phyloP scores from a whole-genome alignment of 53 echinoderm and acorn worm species.

The Arbacia lixula region DNA sequence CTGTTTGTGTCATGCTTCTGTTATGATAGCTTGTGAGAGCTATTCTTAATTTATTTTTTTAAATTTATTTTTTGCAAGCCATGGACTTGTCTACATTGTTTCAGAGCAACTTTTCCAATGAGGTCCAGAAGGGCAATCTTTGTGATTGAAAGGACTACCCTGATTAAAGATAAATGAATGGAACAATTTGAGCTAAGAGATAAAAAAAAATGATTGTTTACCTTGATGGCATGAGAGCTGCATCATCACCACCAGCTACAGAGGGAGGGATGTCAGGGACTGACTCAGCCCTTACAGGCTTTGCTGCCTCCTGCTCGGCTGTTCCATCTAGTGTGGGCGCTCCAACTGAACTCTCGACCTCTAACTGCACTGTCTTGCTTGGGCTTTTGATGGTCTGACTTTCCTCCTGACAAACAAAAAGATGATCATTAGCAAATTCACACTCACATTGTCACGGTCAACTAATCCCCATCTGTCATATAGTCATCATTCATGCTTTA shows the following conservation, averaged over 20 bases:
- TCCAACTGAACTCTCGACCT: slow-evolving; percentile 12
- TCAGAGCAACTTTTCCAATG: too few relatives aligned
- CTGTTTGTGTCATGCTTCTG: too few relatives aligned
- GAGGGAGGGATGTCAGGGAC: slow-evolving; percentile 47
- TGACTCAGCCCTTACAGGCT: not conserved
- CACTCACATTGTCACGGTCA: not conserved
- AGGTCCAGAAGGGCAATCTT: too few relatives aligned
- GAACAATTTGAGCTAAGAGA: too few relatives aligned
- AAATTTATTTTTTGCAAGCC: too few relatives aligned
- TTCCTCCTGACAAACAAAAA: not conserved
- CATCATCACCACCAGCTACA: slow-evolving; percentile 41
- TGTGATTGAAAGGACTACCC: too few relatives aligned
- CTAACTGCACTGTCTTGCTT: slow-evolving; percentile 51
- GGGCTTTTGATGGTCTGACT: slow-evolving; percentile 15
- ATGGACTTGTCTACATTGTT: too few relatives aligned
- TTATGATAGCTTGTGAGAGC: too few relatives aligned
- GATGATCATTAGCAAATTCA: too few relatives aligned
- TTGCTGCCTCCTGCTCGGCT: not conserved
- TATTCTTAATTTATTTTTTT: too few relatives aligned
- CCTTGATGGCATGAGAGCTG: slow-evolving; percentile 33
- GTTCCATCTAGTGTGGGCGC: slow-evolving; percentile 1
- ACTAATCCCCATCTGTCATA: not conserved
- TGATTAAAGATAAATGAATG: too few relatives aligned
- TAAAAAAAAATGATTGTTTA: too few relatives aligned
- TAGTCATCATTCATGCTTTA: not conserved